phyloP scores from a whole-genome alignment of 2,888 invertebrate genomes.

The Dinocampus coccinellae region DNA sequence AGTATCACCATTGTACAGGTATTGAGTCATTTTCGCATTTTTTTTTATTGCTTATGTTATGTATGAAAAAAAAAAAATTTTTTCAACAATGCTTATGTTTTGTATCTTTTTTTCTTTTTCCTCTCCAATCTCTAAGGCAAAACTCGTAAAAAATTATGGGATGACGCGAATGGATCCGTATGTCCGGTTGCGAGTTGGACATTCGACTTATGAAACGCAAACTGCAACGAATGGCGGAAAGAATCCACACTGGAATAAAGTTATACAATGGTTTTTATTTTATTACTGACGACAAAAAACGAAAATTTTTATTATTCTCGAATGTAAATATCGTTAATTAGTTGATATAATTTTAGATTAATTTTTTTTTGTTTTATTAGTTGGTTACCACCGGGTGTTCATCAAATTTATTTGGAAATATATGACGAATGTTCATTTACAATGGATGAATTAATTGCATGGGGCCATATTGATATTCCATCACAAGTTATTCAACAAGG shows the following conservation, averaged over 20 bases:
- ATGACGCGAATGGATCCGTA: conserved; percentile 97
- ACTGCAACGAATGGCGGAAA: conserved; percentile 95
- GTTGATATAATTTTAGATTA: too few relatives aligned
- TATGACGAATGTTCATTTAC: conserved; percentile 98
- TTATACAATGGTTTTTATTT: conserved; percentile 80
- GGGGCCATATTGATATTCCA: conserved; percentile 92
- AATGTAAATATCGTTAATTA: too few relatives aligned
- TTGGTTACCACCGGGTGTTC: conserved; percentile 89
- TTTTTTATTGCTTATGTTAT: not conserved
- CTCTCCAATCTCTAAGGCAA: conserved; percentile 73
- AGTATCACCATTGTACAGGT: conserved; percentile 89
- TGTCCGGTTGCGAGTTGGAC: conserved; percentile 91
- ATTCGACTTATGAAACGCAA: conserved; percentile 95
- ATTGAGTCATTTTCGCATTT: conserved; percentile 16
- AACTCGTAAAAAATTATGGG: conserved; percentile 94
- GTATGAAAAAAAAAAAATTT: too few relatives aligned
- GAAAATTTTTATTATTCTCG: too few relatives aligned
- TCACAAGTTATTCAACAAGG: conserved; percentile 80
- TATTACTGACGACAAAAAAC: not conserved
- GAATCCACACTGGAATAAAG: conserved; percentile 96
- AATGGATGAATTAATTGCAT: conserved; percentile 95
- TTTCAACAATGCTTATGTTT: not conserved
- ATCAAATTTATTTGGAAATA: conserved; percentile 90
- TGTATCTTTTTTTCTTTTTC: conserved; percentile 5
- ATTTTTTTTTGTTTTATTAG: conserved; percentile 70